Conservation (phyloP, 2,797 vertebrate species). For the Oreortyx pictus region DNA sequence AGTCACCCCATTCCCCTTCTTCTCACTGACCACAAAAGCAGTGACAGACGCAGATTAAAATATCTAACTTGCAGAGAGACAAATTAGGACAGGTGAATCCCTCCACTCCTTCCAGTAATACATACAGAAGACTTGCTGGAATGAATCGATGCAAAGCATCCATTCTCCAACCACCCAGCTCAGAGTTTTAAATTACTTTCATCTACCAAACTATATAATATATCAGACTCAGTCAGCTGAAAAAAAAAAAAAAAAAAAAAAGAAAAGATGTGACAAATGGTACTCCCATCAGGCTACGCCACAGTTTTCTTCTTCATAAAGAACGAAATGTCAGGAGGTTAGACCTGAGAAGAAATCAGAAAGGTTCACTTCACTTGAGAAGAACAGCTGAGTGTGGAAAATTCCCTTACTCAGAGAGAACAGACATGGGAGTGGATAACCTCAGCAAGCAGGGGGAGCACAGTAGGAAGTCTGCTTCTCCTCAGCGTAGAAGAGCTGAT, state of each 20-base stretch:
- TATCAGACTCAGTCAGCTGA: slow-evolving; percentile 28
- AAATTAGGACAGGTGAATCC: slow-evolving; percentile 43
- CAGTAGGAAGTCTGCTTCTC: neutral
- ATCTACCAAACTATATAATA: neutral
- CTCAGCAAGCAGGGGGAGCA: neutral
- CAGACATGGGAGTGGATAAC: neutral
- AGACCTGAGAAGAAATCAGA: neutral
- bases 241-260: slow-evolving; percentile 18
- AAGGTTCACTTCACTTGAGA: slow-evolving; percentile 22
- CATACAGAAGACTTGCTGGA: neutral
- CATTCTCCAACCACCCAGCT: neutral
- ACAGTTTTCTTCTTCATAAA: slow-evolving; percentile 22
- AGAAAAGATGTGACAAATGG: slow-evolving; percentile 23
- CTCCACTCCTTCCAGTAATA: slow-evolving; percentile 20
- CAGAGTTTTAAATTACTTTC: neutral
- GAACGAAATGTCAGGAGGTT: slow-evolving; percentile 18
- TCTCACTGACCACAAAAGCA: neutral
- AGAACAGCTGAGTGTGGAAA: neutral
- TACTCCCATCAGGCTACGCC: neutral
- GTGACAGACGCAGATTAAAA: slow-evolving; percentile 22
- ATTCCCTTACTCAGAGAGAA: neutral
- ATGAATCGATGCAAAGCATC: slow-evolving; percentile 10
- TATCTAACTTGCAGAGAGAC: neutral
- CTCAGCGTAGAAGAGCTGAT: neutral
- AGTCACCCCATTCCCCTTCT: slow-evolving; percentile 25